These are phyloP conservation scores for Tenthredo distinguenda DNA, from an alignment of 2,888 invertebrate species.

Conservation along the genomic window DNA sequence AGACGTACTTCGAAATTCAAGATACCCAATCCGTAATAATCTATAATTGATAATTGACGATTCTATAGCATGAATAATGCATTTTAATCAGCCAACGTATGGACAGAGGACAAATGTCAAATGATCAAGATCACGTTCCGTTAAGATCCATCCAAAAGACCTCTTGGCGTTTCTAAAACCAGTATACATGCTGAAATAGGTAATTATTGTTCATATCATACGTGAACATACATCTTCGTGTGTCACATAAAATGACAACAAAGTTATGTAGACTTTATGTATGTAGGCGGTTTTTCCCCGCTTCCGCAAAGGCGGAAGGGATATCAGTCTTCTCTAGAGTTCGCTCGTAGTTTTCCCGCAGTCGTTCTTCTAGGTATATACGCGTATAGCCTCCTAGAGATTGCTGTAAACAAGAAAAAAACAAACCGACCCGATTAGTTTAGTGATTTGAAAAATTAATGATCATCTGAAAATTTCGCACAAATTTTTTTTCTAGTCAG, in stretches of 20 bases:
- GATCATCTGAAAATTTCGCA: conserved; percentile 9
- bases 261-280: conserved; percentile 64
- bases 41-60: background rate
- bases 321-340: conserved; percentile 52
- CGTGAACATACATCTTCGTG: conserved; percentile 66
- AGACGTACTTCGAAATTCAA: background rate
- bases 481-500: background rate
- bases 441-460: background rate
- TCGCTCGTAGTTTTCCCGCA: conserved; percentile 46
- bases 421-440: conserved; percentile 70
- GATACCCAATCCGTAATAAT: background rate
- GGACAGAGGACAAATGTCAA: conserved; percentile 2
- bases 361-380: conserved; percentile 52
- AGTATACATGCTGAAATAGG: conserved; percentile 32
- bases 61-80: conserved; percentile 13
- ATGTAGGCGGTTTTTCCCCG: conserved; percentile 35
- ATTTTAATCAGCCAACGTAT: conserved; percentile 19
- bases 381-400: conserved; percentile 51
- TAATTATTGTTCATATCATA: conserved; percentile 58
- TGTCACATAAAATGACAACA: conserved; percentile 74
- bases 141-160: conserved; percentile 41
- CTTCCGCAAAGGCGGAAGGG: conserved; percentile 59
- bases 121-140: conserved; percentile 35
- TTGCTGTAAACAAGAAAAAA: conserved; percentile 72
- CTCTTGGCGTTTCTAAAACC: conserved; percentile 33